Percentiles rank a stretch among this genome's conserved stretches.
phyloP scores from a whole-genome alignment of 2,113 vertebrate species.

The Tangachromis dhanisi region DNA sequence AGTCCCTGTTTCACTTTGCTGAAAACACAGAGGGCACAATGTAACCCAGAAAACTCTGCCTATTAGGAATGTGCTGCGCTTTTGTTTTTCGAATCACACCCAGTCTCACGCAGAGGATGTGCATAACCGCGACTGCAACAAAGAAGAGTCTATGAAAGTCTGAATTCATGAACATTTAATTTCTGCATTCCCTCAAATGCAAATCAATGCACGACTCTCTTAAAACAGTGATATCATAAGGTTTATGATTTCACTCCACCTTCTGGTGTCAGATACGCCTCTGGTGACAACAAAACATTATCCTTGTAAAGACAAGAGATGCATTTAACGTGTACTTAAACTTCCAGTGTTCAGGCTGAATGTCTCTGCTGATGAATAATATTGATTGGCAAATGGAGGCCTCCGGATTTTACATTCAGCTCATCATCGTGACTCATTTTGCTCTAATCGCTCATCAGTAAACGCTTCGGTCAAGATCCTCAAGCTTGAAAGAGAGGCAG shows the following conservation, averaged over 20 bases:
- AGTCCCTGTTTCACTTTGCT: not conserved
- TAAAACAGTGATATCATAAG: not conserved
- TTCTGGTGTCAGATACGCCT: not conserved
- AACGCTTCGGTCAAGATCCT: not conserved
- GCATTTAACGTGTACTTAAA: not conserved
- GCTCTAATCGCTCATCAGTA: conserved; percentile 6
- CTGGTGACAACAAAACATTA: not conserved
- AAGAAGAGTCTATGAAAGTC: conserved; percentile 20
- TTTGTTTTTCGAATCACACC: not conserved
- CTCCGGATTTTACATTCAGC: conserved; percentile 1
- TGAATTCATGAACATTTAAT: conserved; percentile 21
- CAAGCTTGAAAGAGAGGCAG: not conserved
- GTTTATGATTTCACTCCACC: not conserved
- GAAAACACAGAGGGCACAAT: conserved; percentile 1
- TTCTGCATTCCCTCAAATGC: not conserved
- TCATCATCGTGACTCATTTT: not conserved
- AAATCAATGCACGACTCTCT: not conserved
- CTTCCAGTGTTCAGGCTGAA: not conserved
- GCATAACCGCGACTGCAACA: not conserved
- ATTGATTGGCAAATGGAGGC: not conserved
- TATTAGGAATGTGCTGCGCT: conserved; percentile 15
- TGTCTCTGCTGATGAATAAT: not conserved
- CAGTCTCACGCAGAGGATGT: not conserved
- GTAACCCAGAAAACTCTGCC: conserved; percentile 39
- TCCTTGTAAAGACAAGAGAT: not conserved